These are phyloP conservation scores for Nephrocerus scutellatus DNA, from an alignment of 2,888 invertebrate genomes.

Conservation along the genomic window DNA sequence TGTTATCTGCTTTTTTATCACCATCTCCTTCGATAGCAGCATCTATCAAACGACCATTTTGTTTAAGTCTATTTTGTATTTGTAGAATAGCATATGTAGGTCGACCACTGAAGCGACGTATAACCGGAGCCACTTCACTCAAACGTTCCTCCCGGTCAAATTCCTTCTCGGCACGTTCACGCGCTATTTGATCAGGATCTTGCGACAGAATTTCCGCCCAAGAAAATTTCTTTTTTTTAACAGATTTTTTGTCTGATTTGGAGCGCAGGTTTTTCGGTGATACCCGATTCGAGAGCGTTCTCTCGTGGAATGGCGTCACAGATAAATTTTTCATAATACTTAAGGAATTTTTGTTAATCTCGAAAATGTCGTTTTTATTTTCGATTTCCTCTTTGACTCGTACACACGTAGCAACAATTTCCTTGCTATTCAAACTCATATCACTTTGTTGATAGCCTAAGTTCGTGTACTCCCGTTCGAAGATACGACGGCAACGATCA, in stretches of 20 bases:
- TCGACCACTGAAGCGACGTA: slow-evolving; percentile 40
- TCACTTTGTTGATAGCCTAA: slow-evolving; percentile 43
- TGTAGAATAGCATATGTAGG: slow-evolving; percentile 46
- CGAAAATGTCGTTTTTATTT: slow-evolving; percentile 42
- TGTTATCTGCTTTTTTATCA: slow-evolving; percentile 9
- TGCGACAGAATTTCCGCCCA: slow-evolving; percentile 47
- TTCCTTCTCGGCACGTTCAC: slow-evolving; percentile 47
- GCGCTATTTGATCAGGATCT: slow-evolving; percentile 48
- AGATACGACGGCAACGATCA: slow-evolving; percentile 60
- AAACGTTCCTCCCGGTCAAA: slow-evolving; percentile 44
- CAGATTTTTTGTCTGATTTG: slow-evolving; percentile 44
- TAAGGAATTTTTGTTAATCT: slow-evolving; percentile 47
- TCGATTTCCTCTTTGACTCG: slow-evolving; percentile 39
- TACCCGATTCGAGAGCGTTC: slow-evolving; percentile 44
- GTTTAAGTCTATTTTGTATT: slow-evolving; percentile 39
- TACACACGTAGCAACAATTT: slow-evolving; percentile 37
- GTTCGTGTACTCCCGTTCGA: slow-evolving; percentile 58
- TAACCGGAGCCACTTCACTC: slow-evolving; percentile 32
- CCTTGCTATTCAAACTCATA: slow-evolving; percentile 36
- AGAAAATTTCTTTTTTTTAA: slow-evolving; percentile 41
- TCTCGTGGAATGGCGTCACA: slow-evolving; percentile 43
- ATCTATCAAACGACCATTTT: slow-evolving; percentile 34
- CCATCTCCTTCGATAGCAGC: slow-evolving; percentile 23
- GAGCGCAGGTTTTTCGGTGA: slow-evolving; percentile 61
- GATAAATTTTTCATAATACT: slow-evolving; percentile 40